Conservation (phyloP, 2,113 vertebrate species). For the Symphodus melops region DNA sequence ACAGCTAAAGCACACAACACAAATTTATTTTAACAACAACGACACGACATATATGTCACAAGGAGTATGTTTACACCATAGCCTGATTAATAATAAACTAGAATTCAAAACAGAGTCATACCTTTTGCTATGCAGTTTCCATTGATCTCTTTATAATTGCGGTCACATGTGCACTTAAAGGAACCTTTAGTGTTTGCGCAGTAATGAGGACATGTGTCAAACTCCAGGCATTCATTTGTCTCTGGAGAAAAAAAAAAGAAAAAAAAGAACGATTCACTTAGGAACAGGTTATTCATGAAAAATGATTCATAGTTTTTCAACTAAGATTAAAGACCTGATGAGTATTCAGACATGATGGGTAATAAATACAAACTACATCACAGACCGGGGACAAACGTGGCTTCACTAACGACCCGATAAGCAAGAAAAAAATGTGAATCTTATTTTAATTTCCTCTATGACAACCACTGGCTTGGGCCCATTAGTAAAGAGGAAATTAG, state of each 20-base stretch:
- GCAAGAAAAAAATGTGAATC: neutral
- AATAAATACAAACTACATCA: neutral
- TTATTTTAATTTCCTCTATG: neutral
- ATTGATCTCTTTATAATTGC: constrained; percentile 92
- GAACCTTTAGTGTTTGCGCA: constrained; percentile 95
- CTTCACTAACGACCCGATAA: neutral
- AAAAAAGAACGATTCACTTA: constrained; percentile 30
- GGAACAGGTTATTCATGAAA: neutral
- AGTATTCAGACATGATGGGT: neutral
- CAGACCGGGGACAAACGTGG: neutral
- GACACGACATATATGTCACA: no score
- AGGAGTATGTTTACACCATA: neutral
- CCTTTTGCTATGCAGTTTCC: constrained; percentile 94
- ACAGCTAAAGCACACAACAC: constrained; percentile 42
- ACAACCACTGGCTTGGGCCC: neutral
- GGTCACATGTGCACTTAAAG: constrained; percentile 93
- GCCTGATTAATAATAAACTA: neutral
- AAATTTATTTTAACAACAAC: neutral
- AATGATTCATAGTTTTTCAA: neutral
- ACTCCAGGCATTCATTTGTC: constrained; percentile 94
- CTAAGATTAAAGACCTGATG: neutral
- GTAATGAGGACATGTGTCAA: constrained; percentile 93
- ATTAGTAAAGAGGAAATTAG: neutral
- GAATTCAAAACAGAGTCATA: constrained; percentile 82
- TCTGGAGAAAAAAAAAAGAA: no score